A percentile compares a stretch with the other conserved stretches of the same genome.
Evolutionary conservation across 2,888 invertebrate genomes (phyloP).

Genomic region (Bembecia ichneumoniformis): DNA sequence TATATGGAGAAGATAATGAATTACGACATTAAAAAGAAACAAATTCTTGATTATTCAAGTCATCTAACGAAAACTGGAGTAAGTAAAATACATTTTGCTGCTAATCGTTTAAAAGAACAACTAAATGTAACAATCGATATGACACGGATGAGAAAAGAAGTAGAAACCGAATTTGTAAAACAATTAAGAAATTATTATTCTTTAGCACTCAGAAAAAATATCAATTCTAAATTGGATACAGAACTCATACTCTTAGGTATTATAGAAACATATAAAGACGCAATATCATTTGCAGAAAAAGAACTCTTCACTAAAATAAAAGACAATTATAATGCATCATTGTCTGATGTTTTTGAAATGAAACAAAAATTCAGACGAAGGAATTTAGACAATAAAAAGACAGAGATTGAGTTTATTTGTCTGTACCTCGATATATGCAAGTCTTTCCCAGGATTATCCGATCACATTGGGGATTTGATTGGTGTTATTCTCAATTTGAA

Average conservation of each 20-base stretch:
- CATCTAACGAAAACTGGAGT: constrained; percentile 1
- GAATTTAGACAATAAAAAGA: constrained; percentile 15
- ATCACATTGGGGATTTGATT: constrained; percentile 23
- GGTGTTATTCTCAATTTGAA: constrained; percentile 21
- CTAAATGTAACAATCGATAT: background rate
- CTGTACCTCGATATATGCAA: constrained; percentile 20
- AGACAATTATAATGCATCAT: background rate
- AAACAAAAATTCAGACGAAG: background rate
- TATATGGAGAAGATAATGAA: background rate
- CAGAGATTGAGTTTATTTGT: constrained; percentile 25
- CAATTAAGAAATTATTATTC: constrained; percentile 1
- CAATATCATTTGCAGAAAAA: constrained; percentile 13
- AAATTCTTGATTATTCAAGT: background rate
- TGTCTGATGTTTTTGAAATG: background rate
- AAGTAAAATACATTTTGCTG: background rate
- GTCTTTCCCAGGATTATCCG: constrained; percentile 26
- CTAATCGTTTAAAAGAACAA: background rate
- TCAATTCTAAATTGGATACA: constrained; percentile 11
- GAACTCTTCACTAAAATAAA: constrained; percentile 13
- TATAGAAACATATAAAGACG: constrained; percentile 15
- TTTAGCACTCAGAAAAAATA: background rate
- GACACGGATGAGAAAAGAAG: background rate
- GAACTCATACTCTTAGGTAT: constrained; percentile 22
- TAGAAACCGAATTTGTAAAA: background rate
- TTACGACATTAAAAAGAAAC: background rate